Percentiles rank a stretch among this genome's conserved stretches.
Conservation (phyloP, 1,140 invertebrate genomes). For the Gonioctena quinquepunctata region DNA sequence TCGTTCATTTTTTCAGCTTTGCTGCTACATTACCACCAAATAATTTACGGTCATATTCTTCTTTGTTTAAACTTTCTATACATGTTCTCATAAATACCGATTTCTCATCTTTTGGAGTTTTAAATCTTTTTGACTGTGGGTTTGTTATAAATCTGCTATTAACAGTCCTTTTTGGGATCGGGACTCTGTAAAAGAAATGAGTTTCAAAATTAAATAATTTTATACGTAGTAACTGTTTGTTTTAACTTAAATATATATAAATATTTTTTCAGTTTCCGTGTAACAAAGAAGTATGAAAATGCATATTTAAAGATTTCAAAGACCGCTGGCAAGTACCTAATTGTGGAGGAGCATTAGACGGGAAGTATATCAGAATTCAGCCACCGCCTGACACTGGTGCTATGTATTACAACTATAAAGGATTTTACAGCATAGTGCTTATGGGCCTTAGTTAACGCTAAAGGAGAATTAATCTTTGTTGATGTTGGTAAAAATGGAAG, state of each 20-base stretch:
- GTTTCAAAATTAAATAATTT: background rate
- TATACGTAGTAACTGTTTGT: background rate
- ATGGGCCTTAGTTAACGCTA: background rate
- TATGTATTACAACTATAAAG: constrained; percentile 11
- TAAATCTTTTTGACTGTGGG: background rate
- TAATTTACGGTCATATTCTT: background rate
- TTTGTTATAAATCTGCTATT: background rate
- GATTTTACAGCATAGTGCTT: constrained; percentile 13
- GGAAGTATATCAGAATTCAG: constrained; percentile 8
- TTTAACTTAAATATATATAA: constrained; percentile 5
- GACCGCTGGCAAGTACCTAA: constrained; percentile 15
- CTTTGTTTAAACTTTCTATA: constrained; percentile 3
- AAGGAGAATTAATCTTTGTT: constrained; percentile 19
- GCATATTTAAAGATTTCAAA: constrained; percentile 2
- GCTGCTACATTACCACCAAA: background rate
- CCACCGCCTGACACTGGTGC: constrained; percentile 7
- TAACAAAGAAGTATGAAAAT: constrained; percentile 7
- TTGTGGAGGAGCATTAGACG: constrained; percentile 20
- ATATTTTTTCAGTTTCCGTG: constrained; percentile 10
- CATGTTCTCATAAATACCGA: background rate
- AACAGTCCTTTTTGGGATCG: background rate
- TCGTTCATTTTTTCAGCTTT: background rate
- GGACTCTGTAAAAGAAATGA: background rate
- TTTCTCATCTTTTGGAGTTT: background rate
- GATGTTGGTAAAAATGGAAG: constrained; percentile 18